Conservation (phyloP, 2,888 invertebrate genomes). For the Latheticus oryzae region DNA sequence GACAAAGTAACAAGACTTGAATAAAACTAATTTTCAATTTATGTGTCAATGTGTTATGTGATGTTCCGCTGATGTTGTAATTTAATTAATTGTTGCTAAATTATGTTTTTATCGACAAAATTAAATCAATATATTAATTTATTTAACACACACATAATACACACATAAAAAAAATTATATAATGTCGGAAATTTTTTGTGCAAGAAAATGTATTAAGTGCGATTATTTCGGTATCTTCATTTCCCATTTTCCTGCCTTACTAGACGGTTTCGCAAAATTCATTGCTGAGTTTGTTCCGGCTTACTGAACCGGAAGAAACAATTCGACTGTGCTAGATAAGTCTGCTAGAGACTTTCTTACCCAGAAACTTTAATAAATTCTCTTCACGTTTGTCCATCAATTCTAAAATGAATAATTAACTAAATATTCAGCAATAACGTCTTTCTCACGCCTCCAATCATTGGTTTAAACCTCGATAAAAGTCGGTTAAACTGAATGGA, state of each 20-base stretch:
- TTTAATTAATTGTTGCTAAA: slow-evolving; percentile 9
- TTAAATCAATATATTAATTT: slow-evolving; percentile 39
- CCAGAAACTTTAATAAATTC: slow-evolving; percentile 30
- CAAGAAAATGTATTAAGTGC: slow-evolving; percentile 30
- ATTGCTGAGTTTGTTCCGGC: slow-evolving; percentile 54
- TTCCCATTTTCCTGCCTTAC: slow-evolving; percentile 41
- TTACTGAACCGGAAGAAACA: slow-evolving; percentile 55
- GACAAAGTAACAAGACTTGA: slow-evolving; percentile 28
- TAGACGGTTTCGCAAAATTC: slow-evolving; percentile 47
- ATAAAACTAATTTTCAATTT: slow-evolving; percentile 38
- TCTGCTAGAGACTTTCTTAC: slow-evolving; percentile 42
- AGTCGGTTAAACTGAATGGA: slow-evolving; percentile 44
- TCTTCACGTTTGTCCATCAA: slow-evolving; percentile 27
- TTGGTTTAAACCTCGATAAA: slow-evolving; percentile 40
- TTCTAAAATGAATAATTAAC: slow-evolving; percentile 30
- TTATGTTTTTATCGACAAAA: slow-evolving; percentile 20
- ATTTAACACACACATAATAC: too few species aligned
- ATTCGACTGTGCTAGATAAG: slow-evolving; percentile 55
- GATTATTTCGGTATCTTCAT: slow-evolving; percentile 35
- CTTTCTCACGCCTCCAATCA: slow-evolving; percentile 44
- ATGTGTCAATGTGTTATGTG: slow-evolving; percentile 36
- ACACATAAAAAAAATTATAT: too few species aligned
- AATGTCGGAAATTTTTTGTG: slow-evolving; percentile 6
- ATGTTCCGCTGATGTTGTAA: slow-evolving; percentile 16
- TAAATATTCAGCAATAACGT: slow-evolving; percentile 32